Conservation (phyloP, 1,140 invertebrate species). For the Maconellicoccus hirsutus region DNA sequence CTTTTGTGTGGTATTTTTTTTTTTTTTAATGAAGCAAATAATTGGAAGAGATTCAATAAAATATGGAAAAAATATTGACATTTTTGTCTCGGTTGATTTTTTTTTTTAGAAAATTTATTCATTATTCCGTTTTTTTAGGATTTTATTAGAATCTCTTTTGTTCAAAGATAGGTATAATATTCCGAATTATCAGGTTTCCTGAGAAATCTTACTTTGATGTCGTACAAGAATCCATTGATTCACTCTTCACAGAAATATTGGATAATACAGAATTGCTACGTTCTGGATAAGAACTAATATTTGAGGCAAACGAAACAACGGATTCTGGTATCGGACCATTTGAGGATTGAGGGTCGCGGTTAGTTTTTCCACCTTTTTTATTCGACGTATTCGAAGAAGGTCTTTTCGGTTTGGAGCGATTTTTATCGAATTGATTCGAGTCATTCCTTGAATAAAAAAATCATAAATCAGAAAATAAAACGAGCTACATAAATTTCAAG, state of each 20-base stretch:
- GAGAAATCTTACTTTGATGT: not conserved
- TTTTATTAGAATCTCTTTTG: too few relatives aligned
- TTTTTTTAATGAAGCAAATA: too few relatives aligned
- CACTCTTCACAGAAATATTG: constrained; percentile 13
- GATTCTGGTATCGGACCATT: not conserved
- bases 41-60: too few relatives aligned
- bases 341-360: not conserved
- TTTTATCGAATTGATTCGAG: not conserved
- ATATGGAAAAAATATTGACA: too few relatives aligned
- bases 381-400: not conserved
- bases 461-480: too few relatives aligned
- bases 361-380: not conserved
- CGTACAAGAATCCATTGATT: not conserved
- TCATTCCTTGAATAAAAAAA: not conserved
- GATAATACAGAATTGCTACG: not conserved
- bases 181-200: too few relatives aligned
- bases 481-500: too few relatives aligned
- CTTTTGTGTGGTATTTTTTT: too few relatives aligned
- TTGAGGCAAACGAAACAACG: not conserved
- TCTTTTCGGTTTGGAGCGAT: not conserved
- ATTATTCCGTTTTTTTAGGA: too few relatives aligned
- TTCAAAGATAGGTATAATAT: too few relatives aligned
- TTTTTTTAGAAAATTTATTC: too few relatives aligned
- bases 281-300: not conserved
- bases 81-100: too few relatives aligned